Conservation (phyloP, 2,113 vertebrate genomes). For the Chloroceryle aenea region DNA sequence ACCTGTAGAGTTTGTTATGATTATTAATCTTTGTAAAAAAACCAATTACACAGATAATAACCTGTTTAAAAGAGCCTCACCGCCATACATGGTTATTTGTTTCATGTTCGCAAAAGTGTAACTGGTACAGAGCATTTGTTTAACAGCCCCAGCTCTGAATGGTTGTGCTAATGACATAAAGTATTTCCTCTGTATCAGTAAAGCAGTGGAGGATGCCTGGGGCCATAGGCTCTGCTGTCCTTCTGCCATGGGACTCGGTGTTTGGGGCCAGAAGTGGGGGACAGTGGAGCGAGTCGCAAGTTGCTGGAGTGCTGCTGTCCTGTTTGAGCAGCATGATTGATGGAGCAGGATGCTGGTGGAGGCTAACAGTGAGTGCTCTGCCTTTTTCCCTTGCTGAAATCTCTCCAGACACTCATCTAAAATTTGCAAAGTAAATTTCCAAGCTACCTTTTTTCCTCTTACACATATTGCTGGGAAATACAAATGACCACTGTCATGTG, state of each 20-base stretch:
- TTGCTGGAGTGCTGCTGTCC: background rate
- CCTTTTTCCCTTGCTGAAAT: background rate
- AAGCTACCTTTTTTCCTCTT: background rate
- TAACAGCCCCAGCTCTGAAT: background rate
- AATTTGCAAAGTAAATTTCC: background rate
- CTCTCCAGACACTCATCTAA: background rate
- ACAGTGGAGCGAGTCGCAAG: background rate
- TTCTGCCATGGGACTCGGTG: rapidly evolving
- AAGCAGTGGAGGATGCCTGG: background rate
- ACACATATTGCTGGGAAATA: rapidly evolving
- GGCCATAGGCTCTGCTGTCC: background rate
- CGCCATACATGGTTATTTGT: background rate
- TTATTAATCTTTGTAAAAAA: constrained; percentile 14
- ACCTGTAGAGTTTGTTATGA: background rate
- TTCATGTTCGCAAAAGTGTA: background rate
- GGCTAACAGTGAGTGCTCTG: background rate
- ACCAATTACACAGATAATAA: constrained; percentile 4
- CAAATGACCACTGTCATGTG: rapidly evolving
- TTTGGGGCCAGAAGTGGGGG: background rate
- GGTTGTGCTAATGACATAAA: background rate
- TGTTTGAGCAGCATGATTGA: rapidly evolving
- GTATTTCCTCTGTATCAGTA: background rate
- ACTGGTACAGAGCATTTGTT: background rate
- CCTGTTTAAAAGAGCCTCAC: background rate
- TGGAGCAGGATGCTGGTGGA: background rate